Conservation (phyloP, 2,113 vertebrate genomes). For the Sphyrna mokarran region DNA sequence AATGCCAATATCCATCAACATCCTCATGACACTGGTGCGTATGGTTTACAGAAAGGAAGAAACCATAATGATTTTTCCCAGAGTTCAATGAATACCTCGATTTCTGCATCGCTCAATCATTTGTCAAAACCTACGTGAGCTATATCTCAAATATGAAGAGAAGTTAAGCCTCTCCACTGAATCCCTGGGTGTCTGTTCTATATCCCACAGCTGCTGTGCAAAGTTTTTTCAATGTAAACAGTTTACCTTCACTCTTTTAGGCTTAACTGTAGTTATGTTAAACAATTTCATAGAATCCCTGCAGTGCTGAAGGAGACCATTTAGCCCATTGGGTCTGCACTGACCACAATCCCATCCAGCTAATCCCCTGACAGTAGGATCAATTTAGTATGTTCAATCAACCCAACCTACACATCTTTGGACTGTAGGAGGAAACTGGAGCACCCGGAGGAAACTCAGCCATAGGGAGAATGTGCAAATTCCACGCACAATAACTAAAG, state of each 20-base stretch:
- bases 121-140: not conserved
- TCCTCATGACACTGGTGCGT: not conserved
- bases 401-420: too few species aligned
- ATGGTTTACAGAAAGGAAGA: not conserved
- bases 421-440: too few species aligned
- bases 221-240: not conserved
- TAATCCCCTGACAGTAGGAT: too few species aligned
- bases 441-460: too few species aligned
- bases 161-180: not conserved
- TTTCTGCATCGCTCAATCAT: not conserved
- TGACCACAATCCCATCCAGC: too few species aligned
- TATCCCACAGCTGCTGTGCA: not conserved
- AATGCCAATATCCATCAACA: not conserved
- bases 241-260: not conserved
- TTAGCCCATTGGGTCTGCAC: too few species aligned
- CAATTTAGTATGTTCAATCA: too few species aligned
- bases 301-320: too few species aligned
- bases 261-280: not conserved
- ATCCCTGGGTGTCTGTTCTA: not conserved
- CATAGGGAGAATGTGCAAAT: too few species aligned
- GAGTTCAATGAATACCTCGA: not conserved
- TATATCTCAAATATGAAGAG: not conserved
- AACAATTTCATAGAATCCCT: not conserved
- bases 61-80: not conserved
- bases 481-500: too few species aligned